phyloP scores from a whole-genome alignment of 2,888 invertebrate species.

The Drosophila atripex region DNA sequence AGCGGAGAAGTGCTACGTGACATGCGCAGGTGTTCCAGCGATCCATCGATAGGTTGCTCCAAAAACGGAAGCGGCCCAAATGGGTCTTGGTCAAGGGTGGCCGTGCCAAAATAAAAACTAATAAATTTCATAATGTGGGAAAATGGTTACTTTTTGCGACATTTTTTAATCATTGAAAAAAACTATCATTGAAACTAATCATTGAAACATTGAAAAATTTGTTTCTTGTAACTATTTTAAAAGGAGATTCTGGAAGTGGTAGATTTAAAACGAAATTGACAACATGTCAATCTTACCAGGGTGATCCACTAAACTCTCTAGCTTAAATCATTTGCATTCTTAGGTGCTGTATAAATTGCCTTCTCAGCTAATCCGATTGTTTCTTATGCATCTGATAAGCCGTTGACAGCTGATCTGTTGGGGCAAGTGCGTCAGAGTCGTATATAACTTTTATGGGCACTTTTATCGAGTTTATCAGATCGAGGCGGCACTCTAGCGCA shows the following conservation, averaged over 20 bases:
- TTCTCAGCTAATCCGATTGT: not conserved
- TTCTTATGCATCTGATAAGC: conserved; percentile 47
- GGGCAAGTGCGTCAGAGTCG: conserved; percentile 50
- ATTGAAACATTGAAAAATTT: too few relatives aligned
- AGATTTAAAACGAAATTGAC: too few relatives aligned
- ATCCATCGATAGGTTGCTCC: conserved; percentile 25
- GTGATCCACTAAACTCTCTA: not conserved
- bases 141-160: not conserved
- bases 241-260: too few relatives aligned
- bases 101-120: conserved; percentile 1
- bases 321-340: not conserved
- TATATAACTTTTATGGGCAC: conserved; percentile 70
- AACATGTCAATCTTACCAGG: not conserved
- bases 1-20: conserved; percentile 60
- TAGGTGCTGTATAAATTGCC: not conserved
- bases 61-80: conserved; percentile 48
- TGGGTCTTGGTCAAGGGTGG: conserved; percentile 73
- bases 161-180: too few relatives aligned
- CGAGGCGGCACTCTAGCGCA: conserved; percentile 2
- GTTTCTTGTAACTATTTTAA: too few relatives aligned
- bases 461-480: conserved; percentile 68
- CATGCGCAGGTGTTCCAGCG: conserved; percentile 66
- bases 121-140: not conserved
- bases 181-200: too few relatives aligned
- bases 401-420: conserved; percentile 67